Evolutionary conservation across 2,888 invertebrate species (phyloP), one percentile per base, ranked within the genome.

Genomic region (Spodoptera littoralis): DNA sequence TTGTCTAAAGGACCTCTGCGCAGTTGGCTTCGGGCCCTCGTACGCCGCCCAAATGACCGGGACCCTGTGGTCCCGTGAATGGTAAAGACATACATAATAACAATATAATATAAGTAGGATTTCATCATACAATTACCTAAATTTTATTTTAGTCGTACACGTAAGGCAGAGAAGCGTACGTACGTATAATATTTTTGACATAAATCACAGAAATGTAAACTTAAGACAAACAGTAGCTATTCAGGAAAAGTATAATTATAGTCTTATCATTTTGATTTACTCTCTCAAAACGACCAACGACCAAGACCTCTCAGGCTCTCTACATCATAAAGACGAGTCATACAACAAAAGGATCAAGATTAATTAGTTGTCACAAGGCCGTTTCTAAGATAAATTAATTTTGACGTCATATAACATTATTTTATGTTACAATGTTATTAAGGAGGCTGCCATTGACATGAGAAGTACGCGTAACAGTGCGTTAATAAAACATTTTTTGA

Each of bases 381-480:
- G 66, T 56, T 64, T 62, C 44, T 64, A 45, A 73, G 69, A 73
- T 75, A 73, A 77, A 76, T 73, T 72, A 55, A 18, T 13, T 60
- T 46, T 41, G 65, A 64, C 71, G 59, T 73, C 65, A 74, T 11
- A 69, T 59, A 65, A 65, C 57, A 60, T 59, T 47, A 70, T 63
- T 42, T 41, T 52, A 9, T 18, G 53, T 9, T 36, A 52, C 46
- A 36, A 43, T 59, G 46, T 61, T 71, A 69, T 58, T 70, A 65
- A 6, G 46, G 45, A 18, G 27, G 56, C 42, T 59, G 56, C 61
- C 59, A 51, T 53, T 78, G 78, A 70, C 46, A 76, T 82, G 73
- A 57, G 66, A 65, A 56, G 63, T 57, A 56, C 57, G 48, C 63
- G 59, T 54, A 47, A 51, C 44, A 55, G 42, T 50, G 47, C 47